phyloP scores from a whole-genome alignment of 2,113 vertebrate species.

The Myrmecophaga tridactyla region DNA sequence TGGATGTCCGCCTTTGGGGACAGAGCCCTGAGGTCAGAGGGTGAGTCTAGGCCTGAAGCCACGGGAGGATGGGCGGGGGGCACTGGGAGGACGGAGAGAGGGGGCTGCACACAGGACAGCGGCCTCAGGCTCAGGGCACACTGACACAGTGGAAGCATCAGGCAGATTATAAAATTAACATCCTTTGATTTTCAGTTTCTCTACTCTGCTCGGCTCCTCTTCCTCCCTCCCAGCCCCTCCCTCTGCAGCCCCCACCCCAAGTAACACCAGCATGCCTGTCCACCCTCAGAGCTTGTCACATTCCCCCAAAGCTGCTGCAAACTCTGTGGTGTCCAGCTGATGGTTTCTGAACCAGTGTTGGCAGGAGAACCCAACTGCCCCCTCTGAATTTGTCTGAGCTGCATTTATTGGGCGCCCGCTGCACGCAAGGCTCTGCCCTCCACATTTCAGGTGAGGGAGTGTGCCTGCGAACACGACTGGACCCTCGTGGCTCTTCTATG shows the following conservation, averaged over 20 bases:
- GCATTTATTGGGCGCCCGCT: background rate
- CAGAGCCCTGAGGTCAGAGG: no score
- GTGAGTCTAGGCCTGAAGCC: no score
- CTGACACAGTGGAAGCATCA: background rate
- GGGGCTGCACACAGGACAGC: no score
- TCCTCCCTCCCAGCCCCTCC: fast-evolving
- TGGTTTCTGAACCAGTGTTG: background rate
- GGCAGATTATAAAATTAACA: background rate
- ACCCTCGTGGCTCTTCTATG: background rate
- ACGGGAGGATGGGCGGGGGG: no score
- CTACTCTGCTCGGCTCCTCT: background rate
- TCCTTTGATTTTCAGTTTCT: background rate
- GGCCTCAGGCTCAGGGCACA: no score
- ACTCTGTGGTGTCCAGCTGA: background rate
- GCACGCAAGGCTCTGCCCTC: background rate
- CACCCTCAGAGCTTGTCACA: background rate
- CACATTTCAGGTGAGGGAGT: background rate
- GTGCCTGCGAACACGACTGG: background rate
- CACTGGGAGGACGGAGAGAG: no score
- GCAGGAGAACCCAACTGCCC: background rate
- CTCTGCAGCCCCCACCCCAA: no score
- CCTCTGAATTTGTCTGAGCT: background rate
- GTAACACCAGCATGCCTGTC: background rate
- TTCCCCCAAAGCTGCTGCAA: background rate
- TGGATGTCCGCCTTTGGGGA: no score